A percentile compares a stretch with the other conserved stretches of the same genome.
phyloP scores from a whole-genome alignment of 1,140 invertebrate species.

The Bombus impatiens region DNA sequence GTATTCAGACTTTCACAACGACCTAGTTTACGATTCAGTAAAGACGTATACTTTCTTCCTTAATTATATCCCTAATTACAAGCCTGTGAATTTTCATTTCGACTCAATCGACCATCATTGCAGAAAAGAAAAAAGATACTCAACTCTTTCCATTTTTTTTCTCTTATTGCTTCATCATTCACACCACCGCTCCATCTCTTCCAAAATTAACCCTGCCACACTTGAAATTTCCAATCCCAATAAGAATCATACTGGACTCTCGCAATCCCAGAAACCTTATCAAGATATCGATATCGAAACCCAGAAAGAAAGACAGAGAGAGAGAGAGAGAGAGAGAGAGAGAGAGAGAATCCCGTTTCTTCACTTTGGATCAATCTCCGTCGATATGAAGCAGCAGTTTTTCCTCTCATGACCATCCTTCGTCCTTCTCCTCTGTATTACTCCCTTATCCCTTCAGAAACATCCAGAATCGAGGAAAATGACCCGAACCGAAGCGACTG shows the following conservation, averaged over 20 bases:
- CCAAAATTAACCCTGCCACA: background rate
- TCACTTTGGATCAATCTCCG: background rate
- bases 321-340: too few relatives aligned
- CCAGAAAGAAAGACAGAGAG: background rate
- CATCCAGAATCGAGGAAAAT: background rate
- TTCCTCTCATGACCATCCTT: background rate
- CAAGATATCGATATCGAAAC: background rate
- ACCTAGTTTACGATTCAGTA: background rate
- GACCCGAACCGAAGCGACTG: too few relatives aligned
- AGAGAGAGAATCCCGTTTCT: background rate
- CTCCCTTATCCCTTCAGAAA: background rate
- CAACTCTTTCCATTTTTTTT: too few relatives aligned
- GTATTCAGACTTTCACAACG: conserved; percentile 5
- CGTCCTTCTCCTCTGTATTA: too few relatives aligned
- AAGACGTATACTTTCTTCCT: background rate
- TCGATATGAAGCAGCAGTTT: background rate
- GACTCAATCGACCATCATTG: too few relatives aligned
- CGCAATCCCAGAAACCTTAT: too few relatives aligned
- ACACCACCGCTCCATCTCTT: background rate
- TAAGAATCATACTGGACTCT: background rate
- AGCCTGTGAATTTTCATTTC: too few relatives aligned
- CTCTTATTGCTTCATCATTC: too few relatives aligned
- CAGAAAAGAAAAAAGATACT: too few relatives aligned
- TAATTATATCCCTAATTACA: background rate
- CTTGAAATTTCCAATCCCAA: background rate